Conservation (phyloP, 2,888 invertebrate species). For the Drosophila yooni region DNA sequence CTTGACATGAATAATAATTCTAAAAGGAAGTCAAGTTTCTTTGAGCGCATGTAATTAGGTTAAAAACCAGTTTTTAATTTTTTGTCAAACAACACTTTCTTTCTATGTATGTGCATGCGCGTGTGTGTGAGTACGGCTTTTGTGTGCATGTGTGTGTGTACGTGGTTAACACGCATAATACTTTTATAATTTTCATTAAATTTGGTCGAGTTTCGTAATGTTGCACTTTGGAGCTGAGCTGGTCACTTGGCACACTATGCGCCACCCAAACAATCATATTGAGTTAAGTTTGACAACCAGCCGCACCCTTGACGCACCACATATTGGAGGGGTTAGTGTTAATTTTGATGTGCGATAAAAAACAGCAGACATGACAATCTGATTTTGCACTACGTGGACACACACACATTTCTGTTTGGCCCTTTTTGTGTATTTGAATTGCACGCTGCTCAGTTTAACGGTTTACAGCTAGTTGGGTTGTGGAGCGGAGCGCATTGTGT, state of each 20-base stretch:
- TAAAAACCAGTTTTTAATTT: constrained; percentile 73
- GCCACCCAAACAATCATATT: constrained; percentile 38
- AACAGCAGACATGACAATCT: constrained; percentile 65
- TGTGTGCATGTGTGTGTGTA: constrained; percentile 35
- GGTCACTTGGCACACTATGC: constrained; percentile 22
- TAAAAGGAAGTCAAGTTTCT: constrained; percentile 27
- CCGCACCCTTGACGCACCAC: constrained; percentile 65
- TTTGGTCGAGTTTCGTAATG: constrained; percentile 64
- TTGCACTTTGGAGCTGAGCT: constrained; percentile 55
- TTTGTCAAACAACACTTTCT: constrained; percentile 74
- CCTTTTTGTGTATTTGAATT: constrained; percentile 27
- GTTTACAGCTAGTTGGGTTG: constrained; percentile 5
- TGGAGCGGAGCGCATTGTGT: background rate
- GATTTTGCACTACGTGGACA: constrained; percentile 74
- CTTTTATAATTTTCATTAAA: constrained; percentile 57
- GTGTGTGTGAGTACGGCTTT: constrained; percentile 25
- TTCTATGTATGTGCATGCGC: constrained; percentile 37
- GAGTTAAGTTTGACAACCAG: constrained; percentile 13
- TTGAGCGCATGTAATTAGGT: constrained; percentile 65
- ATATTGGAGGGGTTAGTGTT: constrained; percentile 42
- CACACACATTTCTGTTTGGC: constrained; percentile 47
- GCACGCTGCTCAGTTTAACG: constrained; percentile 14
- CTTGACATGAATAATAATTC: constrained; percentile 61
- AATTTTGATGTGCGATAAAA: constrained; percentile 30
- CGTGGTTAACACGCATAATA: constrained; percentile 74